Evolutionary conservation across 1,140 invertebrate species (phyloP).

Genomic region (Pygmarrhopalites habei): DNA sequence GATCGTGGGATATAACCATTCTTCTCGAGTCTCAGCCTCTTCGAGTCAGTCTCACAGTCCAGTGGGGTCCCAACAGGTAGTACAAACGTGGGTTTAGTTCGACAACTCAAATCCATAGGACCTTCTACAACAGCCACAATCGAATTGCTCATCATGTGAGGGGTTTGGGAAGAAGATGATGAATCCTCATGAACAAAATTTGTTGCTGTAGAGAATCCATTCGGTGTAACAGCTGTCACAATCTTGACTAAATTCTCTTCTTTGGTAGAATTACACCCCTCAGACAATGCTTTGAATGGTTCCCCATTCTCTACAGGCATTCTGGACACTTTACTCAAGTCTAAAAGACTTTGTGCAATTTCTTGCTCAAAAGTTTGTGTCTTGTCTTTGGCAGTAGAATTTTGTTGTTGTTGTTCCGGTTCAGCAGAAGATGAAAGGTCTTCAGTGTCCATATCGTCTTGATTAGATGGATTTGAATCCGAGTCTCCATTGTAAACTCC

Average conservation of each 20-base stretch:
- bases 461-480: conserved; percentile 42
- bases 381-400: conserved; percentile 1
- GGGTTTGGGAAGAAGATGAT: neutral
- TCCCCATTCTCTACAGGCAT: conserved; percentile 16
- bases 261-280: neutral
- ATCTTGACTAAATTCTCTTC: neutral
- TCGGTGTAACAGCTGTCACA: no score
- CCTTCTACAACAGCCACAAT: conserved; percentile 14
- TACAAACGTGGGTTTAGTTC: neutral
- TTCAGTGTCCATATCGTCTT: conserved; percentile 7
- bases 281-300: neutral
- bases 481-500: conserved; percentile 58
- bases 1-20: conserved; percentile 23
- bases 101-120: conserved; percentile 34
- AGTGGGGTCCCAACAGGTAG: neutral
- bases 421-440: conserved; percentile 47
- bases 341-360: conserved; percentile 75
- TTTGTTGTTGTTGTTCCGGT: conserved; percentile 54
- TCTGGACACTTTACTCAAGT: conserved; percentile 47
- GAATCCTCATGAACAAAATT: neutral
- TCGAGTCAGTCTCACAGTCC: neutral
- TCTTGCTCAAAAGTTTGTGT: conserved; percentile 70
- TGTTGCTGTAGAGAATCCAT: no score
- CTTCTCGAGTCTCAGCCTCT: conserved; percentile 13
- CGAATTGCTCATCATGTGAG: neutral